phyloP scores from a whole-genome alignment of 2,888 invertebrate genomes.

The Cyrtodaria siliqua region DNA sequence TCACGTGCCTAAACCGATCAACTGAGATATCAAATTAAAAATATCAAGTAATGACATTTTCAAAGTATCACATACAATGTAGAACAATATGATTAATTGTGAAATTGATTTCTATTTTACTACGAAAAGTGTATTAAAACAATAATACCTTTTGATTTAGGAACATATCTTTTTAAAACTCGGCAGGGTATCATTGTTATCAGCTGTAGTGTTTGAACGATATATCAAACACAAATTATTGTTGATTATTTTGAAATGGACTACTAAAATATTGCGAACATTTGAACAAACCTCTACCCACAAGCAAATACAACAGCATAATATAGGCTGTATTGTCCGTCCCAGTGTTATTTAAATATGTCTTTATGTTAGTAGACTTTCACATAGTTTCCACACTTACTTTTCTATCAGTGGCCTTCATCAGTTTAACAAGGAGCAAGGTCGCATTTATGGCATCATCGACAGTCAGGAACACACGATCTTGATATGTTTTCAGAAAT shows the following conservation, averaged over 20 bases:
- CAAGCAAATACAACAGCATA: neutral
- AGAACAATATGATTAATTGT: too few species aligned
- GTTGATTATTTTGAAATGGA: neutral
- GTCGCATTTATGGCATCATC: conserved; percentile 86
- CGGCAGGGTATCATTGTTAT: too few species aligned
- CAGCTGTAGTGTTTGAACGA: too few species aligned
- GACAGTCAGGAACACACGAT: conserved; percentile 85
- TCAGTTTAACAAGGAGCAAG: conserved; percentile 21
- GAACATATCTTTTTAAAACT: too few species aligned
- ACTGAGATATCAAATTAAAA: too few species aligned
- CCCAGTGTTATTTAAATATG: neutral
- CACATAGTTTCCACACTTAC: neutral
- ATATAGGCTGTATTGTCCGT: neutral
- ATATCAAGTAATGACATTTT: too few species aligned
- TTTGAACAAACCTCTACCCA: neutral
- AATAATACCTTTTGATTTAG: too few species aligned
- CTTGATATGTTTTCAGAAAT: conserved; percentile 83
- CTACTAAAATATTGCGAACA: neutral
- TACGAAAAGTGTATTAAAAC: too few species aligned
- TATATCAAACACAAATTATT: neutral
- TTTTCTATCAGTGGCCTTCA: conserved; percentile 23
- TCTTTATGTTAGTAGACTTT: neutral
- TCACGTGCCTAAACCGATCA: too few species aligned
- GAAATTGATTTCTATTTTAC: too few species aligned
- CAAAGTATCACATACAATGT: too few species aligned